A percentile compares a stretch with the other conserved stretches of the same genome.
Evolutionary conservation across 2,797 vertebrate genomes (phyloP).

Genomic region (Coregonus sp.): DNA sequence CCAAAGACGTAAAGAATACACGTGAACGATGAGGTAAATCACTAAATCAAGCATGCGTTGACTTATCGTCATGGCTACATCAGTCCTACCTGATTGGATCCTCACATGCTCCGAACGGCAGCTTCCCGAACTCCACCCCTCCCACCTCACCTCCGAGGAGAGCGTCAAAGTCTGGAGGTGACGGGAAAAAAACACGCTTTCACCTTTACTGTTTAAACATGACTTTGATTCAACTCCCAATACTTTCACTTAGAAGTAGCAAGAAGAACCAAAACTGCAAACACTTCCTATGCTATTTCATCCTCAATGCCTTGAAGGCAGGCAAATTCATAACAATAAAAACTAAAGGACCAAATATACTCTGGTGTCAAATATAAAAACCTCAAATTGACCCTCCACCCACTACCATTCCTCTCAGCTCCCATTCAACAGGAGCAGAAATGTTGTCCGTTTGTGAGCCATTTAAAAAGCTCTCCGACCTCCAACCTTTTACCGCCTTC

Average conservation of each 20-base stretch:
- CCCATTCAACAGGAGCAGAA: not conserved
- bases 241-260: too few species aligned
- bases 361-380: not conserved
- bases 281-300: not conserved
- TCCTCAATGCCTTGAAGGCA: not conserved
- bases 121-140: constrained; percentile 93
- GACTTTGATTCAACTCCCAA: not conserved
- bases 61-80: constrained; percentile 11
- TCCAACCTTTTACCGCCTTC: constrained; percentile 11
- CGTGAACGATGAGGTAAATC: not conserved
- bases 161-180: constrained; percentile 88
- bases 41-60: not conserved
- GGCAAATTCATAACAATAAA: not conserved
- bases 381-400: too few species aligned
- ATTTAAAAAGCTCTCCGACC: constrained; percentile 19
- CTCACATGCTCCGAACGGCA: constrained; percentile 96
- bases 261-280: not conserved
- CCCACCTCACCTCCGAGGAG: constrained; percentile 94
- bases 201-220: too few species aligned
- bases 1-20: not conserved
- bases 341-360: not conserved
- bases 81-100: constrained; percentile 91
- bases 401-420: not conserved
- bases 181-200: not conserved
- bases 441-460: not conserved